Base-by-base conservation (phyloP, 2,888 invertebrate species). In the Amorpha juglandis region DNA sequence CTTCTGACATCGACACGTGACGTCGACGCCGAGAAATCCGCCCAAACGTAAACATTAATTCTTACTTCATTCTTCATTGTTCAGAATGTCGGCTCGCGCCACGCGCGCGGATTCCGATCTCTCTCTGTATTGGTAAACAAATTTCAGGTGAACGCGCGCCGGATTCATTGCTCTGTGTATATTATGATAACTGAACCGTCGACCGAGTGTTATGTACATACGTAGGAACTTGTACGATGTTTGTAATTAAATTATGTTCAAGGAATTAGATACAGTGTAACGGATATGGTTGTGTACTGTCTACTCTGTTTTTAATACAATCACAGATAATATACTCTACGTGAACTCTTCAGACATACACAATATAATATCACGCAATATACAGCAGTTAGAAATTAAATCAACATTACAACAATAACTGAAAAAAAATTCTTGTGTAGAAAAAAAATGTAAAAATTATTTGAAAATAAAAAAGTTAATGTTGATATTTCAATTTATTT, bases 41-140 rank as follows among this genome's bases (percentile, higher is more conserved):
- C 90, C 92, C 89, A 92, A 92, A 92, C 92, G 92, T 92, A 93
- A 93, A 93, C 93, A 93, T 91, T 90, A 92, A 92, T 92, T 91
- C 92, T 91, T 90, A 89, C 86, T 91, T 90, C 92, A 90, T 90
- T 91, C 92, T 91, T 92, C 90, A 91, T 89, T 89, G 92, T 91
- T 86, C 87, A 86, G 89, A 89, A 89, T 89, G 89, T 87, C 85
- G 86, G 77, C 78, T 77, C 82, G 84, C 86, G 88, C 83, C 88
- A 87, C 88, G 91, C 90, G 90, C 84, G 81, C 86, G 82, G 79
- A 90, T 89, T 86, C 87, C 89, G 76, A 87, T 88, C 88, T 88
- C 82, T 77, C 75, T 78, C 77, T 47, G 80, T 91, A 92, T 92
- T 91, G 86, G 91, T 92, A 92, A 92, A 92, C 92, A 92, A 90